phyloP scores from a whole-genome alignment of 2,888 invertebrate genomes.

The Clivina fossor region DNA sequence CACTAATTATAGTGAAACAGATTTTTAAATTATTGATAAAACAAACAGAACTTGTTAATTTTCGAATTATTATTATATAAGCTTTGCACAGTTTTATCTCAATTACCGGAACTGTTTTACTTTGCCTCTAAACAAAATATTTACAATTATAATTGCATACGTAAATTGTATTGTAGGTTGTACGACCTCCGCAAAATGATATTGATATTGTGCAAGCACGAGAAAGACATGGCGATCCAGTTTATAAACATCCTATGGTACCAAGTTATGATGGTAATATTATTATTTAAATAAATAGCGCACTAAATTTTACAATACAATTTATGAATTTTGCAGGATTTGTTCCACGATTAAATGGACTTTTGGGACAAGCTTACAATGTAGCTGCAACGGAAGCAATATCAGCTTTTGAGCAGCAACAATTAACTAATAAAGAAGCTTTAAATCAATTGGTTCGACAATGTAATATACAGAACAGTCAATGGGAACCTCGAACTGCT shows the following conservation, averaged over 20 bases:
- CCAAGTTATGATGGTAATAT: constrained; percentile 73
- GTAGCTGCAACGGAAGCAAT: constrained; percentile 73
- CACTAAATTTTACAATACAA: background rate
- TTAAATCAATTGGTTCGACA: constrained; percentile 61
- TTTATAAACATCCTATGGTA: constrained; percentile 72
- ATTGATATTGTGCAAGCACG: constrained; percentile 67
- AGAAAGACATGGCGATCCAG: constrained; percentile 65
- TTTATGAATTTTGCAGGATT: constrained; percentile 56
- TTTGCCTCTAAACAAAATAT: no score
- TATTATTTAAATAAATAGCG: background rate
- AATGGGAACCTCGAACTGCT: constrained; percentile 62
- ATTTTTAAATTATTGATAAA: constrained; percentile 1
- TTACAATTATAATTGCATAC: background rate
- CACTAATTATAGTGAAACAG: background rate
- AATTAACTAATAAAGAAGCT: constrained; percentile 61
- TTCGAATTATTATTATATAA: background rate
- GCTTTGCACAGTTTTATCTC: background rate
- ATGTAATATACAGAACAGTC: constrained; percentile 63
- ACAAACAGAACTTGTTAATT: background rate
- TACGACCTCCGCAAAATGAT: constrained; percentile 65
- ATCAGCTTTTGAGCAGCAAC: constrained; percentile 68
- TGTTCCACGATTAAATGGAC: constrained; percentile 66
- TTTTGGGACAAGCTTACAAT: constrained; percentile 71
- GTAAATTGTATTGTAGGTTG: constrained; percentile 51
- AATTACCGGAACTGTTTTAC: no score